These are phyloP conservation scores for Limnephilus lunatus DNA, from an alignment of 2,888 invertebrate species.

Conservation along the genomic window DNA sequence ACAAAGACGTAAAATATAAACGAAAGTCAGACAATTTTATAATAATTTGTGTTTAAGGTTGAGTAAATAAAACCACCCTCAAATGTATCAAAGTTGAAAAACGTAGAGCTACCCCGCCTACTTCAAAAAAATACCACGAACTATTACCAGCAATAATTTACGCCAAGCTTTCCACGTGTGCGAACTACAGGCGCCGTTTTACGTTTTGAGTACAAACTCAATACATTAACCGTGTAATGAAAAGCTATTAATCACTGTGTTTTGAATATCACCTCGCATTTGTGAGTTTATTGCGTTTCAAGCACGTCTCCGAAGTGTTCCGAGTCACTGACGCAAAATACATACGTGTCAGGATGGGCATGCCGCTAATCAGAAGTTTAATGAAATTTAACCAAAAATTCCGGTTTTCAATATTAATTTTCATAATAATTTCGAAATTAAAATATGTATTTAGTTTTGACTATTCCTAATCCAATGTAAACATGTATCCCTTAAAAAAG, in stretches of 20 bases:
- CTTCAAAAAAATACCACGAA: neutral
- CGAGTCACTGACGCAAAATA: neutral
- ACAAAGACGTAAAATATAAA: neutral
- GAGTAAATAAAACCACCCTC: neutral
- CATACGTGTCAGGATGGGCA: neutral
- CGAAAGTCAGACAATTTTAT: neutral
- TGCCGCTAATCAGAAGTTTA: neutral
- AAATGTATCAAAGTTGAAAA: neutral
- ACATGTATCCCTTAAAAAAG: too few relatives aligned
- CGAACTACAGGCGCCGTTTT: neutral
- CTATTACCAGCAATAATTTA: neutral
- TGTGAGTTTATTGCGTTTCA: neutral
- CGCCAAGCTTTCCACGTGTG: neutral
- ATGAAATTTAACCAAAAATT: neutral
- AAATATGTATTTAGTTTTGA: too few relatives aligned
- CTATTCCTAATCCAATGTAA: too few relatives aligned
- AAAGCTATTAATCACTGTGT: neutral
- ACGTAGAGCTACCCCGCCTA: neutral
- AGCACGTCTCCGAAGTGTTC: neutral
- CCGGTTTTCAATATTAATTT: neutral
- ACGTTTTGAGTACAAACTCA: neutral
- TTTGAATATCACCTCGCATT: neutral
- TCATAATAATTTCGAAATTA: too few relatives aligned
- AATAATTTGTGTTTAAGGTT: neutral
- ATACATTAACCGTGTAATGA: neutral